These are phyloP conservation scores for Octopus bimaculoides DNA, from an alignment of 1,140 invertebrate genomes.

Conservation along the genomic window DNA sequence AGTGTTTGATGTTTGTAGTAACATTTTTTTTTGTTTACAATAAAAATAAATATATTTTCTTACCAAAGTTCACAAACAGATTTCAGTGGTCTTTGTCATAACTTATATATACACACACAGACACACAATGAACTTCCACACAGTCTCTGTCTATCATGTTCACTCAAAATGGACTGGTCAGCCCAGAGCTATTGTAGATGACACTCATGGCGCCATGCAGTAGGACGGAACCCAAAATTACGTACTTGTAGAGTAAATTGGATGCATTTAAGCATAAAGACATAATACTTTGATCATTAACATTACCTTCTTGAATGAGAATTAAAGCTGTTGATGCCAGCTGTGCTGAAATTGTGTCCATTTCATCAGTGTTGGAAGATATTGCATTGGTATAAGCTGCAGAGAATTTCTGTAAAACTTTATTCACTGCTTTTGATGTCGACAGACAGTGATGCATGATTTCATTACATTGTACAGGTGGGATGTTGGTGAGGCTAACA, in stretches of 20 bases:
- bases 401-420: slow-evolving; percentile 40
- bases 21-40: too few relatives aligned
- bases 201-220: neutral
- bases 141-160: too few relatives aligned
- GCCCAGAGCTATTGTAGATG: neutral
- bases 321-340: neutral
- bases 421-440: slow-evolving; percentile 37
- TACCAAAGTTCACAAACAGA: too few relatives aligned
- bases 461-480: slow-evolving; percentile 39
- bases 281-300: neutral
- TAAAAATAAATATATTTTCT: too few relatives aligned
- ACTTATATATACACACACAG: too few relatives aligned
- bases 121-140: too few relatives aligned
- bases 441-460: slow-evolving; percentile 46
- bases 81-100: too few relatives aligned
- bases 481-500: slow-evolving; percentile 19
- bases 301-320: neutral
- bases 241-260: neutral
- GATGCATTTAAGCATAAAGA: neutral
- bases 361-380: neutral
- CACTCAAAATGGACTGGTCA: too few relatives aligned
- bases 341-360: neutral
- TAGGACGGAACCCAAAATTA: neutral
- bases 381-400: slow-evolving; percentile 12
- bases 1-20: too few relatives aligned